Conservation (phyloP, 1,140 invertebrate genomes). For the Drosophila micromelanica region DNA sequence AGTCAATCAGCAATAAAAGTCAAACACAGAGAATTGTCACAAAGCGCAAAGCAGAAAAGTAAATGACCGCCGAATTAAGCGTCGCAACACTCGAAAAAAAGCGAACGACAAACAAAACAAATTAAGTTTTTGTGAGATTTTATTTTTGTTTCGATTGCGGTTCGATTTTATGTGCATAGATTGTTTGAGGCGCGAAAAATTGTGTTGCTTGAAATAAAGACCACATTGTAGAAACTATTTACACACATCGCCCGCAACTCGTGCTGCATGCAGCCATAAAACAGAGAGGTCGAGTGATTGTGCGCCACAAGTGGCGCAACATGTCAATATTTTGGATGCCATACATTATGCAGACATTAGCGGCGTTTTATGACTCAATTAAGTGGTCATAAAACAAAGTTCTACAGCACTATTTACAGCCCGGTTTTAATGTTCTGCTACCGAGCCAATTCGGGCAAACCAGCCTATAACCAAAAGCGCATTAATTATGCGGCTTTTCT, state of each 20-base stretch:
- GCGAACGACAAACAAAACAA: slow-evolving; percentile 13
- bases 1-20: slow-evolving; percentile 63
- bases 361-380: slow-evolving; percentile 69
- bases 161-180: slow-evolving; percentile 27
- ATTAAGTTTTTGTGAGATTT: slow-evolving; percentile 20
- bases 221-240: slow-evolving; percentile 9
- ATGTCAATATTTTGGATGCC: slow-evolving; percentile 48
- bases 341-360: slow-evolving; percentile 58
- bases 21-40: slow-evolving; percentile 47
- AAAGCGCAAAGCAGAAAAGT: slow-evolving; percentile 64
- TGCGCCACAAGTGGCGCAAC: slow-evolving; percentile 16
- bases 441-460: slow-evolving; percentile 1
- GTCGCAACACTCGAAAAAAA: slow-evolving; percentile 15
- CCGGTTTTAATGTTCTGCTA: slow-evolving; percentile 33
- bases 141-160: slow-evolving; percentile 1
- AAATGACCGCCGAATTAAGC: slow-evolving; percentile 60
- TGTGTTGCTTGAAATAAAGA: not conserved
- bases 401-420: slow-evolving; percentile 18
- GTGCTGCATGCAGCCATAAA: slow-evolving; percentile 22
- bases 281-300: slow-evolving; percentile 2
- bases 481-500: slow-evolving; percentile 70
- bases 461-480: slow-evolving; percentile 58
- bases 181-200: slow-evolving; percentile 28
- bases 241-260: slow-evolving; percentile 3
- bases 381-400: slow-evolving; percentile 71